Conservation (phyloP, 92 coral and sea anemone genomes). For the Epizoanthus ramosus region DNA sequence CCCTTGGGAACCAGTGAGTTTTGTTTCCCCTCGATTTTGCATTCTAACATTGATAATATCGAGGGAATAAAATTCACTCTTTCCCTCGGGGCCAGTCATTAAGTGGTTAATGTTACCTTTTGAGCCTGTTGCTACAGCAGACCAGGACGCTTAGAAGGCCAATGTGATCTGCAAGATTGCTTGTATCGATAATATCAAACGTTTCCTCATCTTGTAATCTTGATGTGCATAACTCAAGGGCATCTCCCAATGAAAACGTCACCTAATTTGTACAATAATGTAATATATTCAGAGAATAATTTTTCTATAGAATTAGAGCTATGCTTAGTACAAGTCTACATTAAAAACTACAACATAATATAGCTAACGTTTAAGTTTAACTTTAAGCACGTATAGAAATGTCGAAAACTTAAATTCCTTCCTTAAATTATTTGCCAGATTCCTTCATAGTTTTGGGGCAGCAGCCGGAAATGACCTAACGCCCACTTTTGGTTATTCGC, state of each 20-base stretch:
- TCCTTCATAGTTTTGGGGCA: too few species aligned
- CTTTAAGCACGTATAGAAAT: too few species aligned
- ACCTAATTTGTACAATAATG: slow-evolving; percentile 30
- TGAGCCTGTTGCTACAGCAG: slow-evolving; percentile 67
- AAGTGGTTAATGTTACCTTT: slow-evolving; percentile 53
- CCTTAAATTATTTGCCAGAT: too few species aligned
- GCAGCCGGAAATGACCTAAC: too few species aligned
- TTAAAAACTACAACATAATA: too few species aligned
- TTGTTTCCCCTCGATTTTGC: too few species aligned
- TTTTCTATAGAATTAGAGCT: background rate
- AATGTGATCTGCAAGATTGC: slow-evolving; percentile 64
- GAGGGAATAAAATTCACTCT: too few species aligned
- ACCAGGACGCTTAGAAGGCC: slow-evolving; percentile 66
- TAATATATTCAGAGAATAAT: background rate
- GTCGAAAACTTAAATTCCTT: too few species aligned
- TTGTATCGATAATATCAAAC: slow-evolving; percentile 70
- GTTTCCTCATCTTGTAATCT: slow-evolving; percentile 44
- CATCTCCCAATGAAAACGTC: slow-evolving; percentile 61
- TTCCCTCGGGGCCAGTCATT: too few species aligned
- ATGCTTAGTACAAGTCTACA: background rate
- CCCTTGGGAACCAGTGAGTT: too few species aligned
- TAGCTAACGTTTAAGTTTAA: too few species aligned
- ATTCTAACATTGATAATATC: too few species aligned
- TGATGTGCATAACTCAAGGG: slow-evolving; percentile 57
- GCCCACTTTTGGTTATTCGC: background rate